Evolutionary conservation across 1,140 invertebrate genomes (phyloP).

Genomic region (Brachionus rubens): DNA sequence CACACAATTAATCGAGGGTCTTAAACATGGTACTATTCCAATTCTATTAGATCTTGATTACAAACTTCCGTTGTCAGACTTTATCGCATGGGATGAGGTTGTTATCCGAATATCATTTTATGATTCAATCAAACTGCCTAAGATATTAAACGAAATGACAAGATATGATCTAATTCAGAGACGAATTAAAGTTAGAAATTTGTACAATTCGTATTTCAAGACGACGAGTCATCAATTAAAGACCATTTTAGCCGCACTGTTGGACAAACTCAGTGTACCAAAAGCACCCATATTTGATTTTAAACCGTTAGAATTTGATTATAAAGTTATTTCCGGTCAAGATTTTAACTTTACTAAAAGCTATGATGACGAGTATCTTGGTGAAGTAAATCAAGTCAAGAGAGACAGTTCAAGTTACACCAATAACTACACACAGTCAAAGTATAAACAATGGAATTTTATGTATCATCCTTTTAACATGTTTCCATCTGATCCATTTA

Average conservation of each 20-base stretch:
- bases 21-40: neutral
- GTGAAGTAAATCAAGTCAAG: neutral
- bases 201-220: slow-evolving; percentile 4
- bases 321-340: neutral
- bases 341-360: neutral
- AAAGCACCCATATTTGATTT: neutral
- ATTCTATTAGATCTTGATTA: slow-evolving; percentile 11
- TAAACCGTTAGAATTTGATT: slow-evolving; percentile 10
- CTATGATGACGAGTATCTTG: slow-evolving; percentile 3
- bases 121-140: neutral
- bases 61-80: neutral
- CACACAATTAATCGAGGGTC: neutral
- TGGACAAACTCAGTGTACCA: neutral
- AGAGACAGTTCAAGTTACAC: neutral
- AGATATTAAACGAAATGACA: neutral
- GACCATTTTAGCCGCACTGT: neutral
- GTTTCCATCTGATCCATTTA: slow-evolving; percentile 27
- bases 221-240: neutral
- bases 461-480: slow-evolving; percentile 32
- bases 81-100: slow-evolving; percentile 16
- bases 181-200: neutral
- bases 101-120: neutral
- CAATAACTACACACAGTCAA: neutral
- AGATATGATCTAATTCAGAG: neutral
- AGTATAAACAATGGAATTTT: slow-evolving; percentile 20